A percentile compares a stretch with the other conserved stretches of the same genome.
Evolutionary conservation across 2,113 vertebrate genomes (phyloP).

Genomic region (Panthera leo): DNA sequence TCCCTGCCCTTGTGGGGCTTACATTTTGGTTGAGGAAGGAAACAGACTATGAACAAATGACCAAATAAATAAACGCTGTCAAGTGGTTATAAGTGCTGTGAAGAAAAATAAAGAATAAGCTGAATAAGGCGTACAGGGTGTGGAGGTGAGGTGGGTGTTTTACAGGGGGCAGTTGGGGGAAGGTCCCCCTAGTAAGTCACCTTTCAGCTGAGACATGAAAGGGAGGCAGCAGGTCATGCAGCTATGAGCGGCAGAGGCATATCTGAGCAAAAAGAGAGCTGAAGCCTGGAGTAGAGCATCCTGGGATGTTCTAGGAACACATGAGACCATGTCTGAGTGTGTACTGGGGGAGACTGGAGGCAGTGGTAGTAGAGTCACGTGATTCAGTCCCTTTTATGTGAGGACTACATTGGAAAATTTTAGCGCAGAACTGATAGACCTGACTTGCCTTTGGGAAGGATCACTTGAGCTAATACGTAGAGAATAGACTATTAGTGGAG

Average conservation of each 20-base stretch:
- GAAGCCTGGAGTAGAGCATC: not conserved
- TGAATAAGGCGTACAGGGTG: not conserved
- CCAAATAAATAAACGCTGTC: not conserved
- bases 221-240: not conserved
- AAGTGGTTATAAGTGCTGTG: not conserved
- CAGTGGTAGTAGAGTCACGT: not conserved
- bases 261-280: not conserved
- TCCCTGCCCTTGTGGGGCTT: not conserved
- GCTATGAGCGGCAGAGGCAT: accelerated
- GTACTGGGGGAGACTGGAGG: accelerated
- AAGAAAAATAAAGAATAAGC: not conserved
- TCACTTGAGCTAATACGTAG: not conserved
- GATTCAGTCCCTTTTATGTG: not conserved
- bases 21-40: not conserved
- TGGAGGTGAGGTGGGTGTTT: not conserved
- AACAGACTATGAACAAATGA: not conserved
- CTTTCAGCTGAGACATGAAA: not conserved
- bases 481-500: not conserved
- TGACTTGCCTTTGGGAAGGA: not conserved
- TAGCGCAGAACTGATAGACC: not conserved
- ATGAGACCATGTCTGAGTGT: not conserved
- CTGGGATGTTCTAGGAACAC: not conserved
- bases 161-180: too few species aligned
- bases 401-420: not conserved
- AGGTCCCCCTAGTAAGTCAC: not conserved